phyloP scores from a whole-genome alignment of 2,797 vertebrate genomes.

The Gambusia yucatana region DNA sequence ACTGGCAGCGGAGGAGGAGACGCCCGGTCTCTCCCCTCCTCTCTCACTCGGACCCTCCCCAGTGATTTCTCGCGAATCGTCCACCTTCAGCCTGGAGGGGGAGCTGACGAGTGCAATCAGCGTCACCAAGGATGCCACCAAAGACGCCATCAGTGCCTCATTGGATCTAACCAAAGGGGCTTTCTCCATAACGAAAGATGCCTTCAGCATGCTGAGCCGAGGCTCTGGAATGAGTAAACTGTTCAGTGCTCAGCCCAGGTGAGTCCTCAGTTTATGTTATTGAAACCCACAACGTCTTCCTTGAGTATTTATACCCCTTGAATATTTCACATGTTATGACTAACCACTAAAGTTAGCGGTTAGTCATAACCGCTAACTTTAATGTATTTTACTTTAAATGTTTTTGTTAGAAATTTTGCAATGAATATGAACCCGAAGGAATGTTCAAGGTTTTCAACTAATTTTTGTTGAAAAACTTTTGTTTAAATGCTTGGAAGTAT shows the following conservation, averaged over 20 bases:
- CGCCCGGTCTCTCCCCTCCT: slow-evolving; percentile 62
- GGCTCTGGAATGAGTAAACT: slow-evolving; percentile 92
- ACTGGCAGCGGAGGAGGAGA: slow-evolving; percentile 27
- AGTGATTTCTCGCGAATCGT: slow-evolving; percentile 61
- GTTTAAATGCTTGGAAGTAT: not conserved
- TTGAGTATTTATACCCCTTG: not conserved
- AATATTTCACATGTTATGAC: not conserved
- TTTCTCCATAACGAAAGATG: slow-evolving; percentile 92
- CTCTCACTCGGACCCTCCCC: slow-evolving; percentile 66
- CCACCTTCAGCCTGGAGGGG: slow-evolving; percentile 87
- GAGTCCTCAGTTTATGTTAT: slow-evolving; percentile 29
- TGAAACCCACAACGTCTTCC: not conserved
- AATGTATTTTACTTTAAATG: not conserved
- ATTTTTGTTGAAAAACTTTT: no score
- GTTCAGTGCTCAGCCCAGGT: slow-evolving; percentile 80
- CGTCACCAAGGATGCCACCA: slow-evolving; percentile 92
- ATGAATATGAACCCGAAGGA: not conserved
- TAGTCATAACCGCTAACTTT: not conserved
- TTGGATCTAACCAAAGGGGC: slow-evolving; percentile 96
- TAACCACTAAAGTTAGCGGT: no score
- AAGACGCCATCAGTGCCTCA: slow-evolving; percentile 91
- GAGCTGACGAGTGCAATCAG: slow-evolving; percentile 90
- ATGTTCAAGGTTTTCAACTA: not conserved
- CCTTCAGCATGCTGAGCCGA: slow-evolving; percentile 89
- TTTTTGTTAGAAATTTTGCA: not conserved